Base-by-base conservation (phyloP, 2,797 vertebrate species). In the Acridotheres tristis region DNA sequence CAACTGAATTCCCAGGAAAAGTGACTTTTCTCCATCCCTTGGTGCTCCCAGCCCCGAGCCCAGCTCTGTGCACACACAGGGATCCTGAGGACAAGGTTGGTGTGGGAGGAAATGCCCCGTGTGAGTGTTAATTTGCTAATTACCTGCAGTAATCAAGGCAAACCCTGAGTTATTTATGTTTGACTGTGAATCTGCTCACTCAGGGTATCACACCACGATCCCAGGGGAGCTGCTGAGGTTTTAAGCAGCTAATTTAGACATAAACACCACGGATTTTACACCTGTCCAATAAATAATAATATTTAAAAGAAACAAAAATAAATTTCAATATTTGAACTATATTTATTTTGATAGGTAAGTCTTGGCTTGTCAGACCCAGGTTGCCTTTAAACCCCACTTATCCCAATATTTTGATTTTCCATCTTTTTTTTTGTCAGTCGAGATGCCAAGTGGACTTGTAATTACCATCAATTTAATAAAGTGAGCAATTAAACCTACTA, bases 21-120 rank as follows among this genome's bases (percentile, higher is more conserved):
- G 16, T 1, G 38, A 1, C 32, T 26, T 0, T 7, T 19, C 48
- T 0, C 15, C 16, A 13, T 1, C 7, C 36, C 57, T 10, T 36
- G 36, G 36, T 36, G 36, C 40, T 40, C 40, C 6, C 40, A 40
- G 40, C 40, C 15, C 40, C 40, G 6, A 40, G 40, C 1, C 16
- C 25, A 2, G 23, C 6, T 13, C 5, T 3, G 34, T 7, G 65
- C 7, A 1, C 9, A 13, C 4, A 7, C 43, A 11, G 21, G 14
- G 32, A 17, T 5, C 8, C 30, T 1, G 17, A 2, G 10, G 0
- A 20, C 18, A 10, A 20, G 17, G 2, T 4, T 10, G 22, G 9
- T 0, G n/a, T 3, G 34, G 18, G 16, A 38, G 20, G 29, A 34
- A 11, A 36, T 2, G 32, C 20, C 50, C 45, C 8, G 15, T 21